A percentile compares a stretch with the other conserved stretches of the same genome.
Conservation (phyloP, 2,113 vertebrate species). For the Pangasianodon hypophthalmus region DNA sequence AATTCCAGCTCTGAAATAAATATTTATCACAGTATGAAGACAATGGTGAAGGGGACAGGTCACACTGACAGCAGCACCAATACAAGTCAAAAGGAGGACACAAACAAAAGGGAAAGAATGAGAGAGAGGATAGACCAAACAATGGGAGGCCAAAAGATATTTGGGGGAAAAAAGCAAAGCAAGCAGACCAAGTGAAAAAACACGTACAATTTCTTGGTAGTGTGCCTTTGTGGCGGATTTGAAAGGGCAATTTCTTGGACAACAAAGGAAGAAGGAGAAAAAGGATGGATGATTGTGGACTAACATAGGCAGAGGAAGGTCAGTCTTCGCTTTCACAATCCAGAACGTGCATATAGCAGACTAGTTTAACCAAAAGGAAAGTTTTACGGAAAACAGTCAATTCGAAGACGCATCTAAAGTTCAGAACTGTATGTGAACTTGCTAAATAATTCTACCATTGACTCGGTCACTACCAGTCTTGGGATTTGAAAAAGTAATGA, state of each 20-base stretch:
- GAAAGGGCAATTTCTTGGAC: not conserved
- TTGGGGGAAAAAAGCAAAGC: slow-evolving; percentile 43
- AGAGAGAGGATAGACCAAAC: slow-evolving; percentile 35
- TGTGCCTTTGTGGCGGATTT: slow-evolving; percentile 15
- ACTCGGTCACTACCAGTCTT: not conserved
- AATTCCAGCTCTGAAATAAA: slow-evolving; percentile 57
- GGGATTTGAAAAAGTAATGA: not conserved
- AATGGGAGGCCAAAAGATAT: slow-evolving; percentile 42
- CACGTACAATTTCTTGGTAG: not conserved
- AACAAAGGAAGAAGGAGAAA: not conserved
- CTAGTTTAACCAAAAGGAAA: not conserved
- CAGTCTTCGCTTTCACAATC: not conserved
- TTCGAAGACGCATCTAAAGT: not conserved
- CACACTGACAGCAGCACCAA: slow-evolving; percentile 60
- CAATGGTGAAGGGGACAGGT: slow-evolving; percentile 37
- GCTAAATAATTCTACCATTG: not conserved
- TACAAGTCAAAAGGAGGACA: slow-evolving; percentile 41
- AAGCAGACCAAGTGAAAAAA: slow-evolving; percentile 9
- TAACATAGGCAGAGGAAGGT: slow-evolving; percentile 24
- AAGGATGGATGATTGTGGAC: not conserved
- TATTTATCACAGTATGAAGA: slow-evolving; percentile 61
- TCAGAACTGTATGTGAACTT: not conserved
- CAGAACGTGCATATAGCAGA: not conserved
- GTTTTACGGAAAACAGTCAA: not conserved
- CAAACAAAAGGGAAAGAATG: slow-evolving; percentile 50